Base-by-base conservation (phyloP, 1,140 invertebrate genomes). In the Drosophila mayri region DNA sequence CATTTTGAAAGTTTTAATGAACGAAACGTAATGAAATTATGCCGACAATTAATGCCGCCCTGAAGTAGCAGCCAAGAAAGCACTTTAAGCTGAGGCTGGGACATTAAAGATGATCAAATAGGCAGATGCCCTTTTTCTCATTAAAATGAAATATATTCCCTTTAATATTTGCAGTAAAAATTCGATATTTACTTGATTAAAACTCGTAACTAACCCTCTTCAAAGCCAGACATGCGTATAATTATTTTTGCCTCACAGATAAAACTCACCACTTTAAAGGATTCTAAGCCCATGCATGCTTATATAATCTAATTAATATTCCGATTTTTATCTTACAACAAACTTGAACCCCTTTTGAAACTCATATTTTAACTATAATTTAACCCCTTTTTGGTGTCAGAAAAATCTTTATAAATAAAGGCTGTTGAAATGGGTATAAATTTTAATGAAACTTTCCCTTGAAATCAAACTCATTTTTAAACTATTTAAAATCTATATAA, bases 1-100 rank as follows among this genome's bases (percentile, higher is more conserved):
- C 63, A 71, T 79, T 87, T 82, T 79, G 62, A 82, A 86, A 87
- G 66, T 87, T 86, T 82, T 88, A 86, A 86, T 88, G 84, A 88
- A 76, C 44, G 60, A 82, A 76, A 87, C 61, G 71, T 79, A 87
- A 86, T 88, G 71, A 76, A 86, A 87, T 86, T 88, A 88, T 83
- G 61, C 47, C 77, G 71, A 73, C 84, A 82, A 82, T 86, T 83
- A 87, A 88, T 79, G 66, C 74, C 75, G 65, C 64, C 60, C 64
- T 10, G 57, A 57, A 55, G 35, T 58, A 54, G 62, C 65, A 55
- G 6, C 40, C 11, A 18, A 22, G 49, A 22, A 40, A 75, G 74
- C 74, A 60, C 54, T 76, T 76, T 54, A 76, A 76, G 62, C n/a
- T 28, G 40, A 8, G 20, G 38, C 16, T 61, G 55, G 6, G 6